Evolutionary conservation across 53 echinoderm and acorn worm species (phyloP), one percentile per base, ranked within the genome.

Genomic region (Patiria pectinifera): DNA sequence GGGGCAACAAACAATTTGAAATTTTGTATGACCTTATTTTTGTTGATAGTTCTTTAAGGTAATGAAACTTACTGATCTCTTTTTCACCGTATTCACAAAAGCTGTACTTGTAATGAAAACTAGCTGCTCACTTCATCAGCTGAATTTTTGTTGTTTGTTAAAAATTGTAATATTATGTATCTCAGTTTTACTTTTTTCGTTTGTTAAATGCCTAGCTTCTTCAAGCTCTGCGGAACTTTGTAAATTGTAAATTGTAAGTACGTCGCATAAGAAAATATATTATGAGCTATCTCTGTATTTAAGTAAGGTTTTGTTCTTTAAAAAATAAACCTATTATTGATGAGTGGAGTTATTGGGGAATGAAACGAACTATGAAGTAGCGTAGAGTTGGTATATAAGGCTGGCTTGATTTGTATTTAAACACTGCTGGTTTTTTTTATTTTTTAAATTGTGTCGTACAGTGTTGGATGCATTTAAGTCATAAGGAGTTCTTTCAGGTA

Each of bases 201-300:
- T 59, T n/a, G 58, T 70, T 23, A 49, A 60, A 66, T 72, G 78
- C 59, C 45, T 80, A 13, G 78, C 78, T 78, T 45, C 82, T 22
- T 53, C n/a, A 22, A 35, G 81, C 53, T 53, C 53, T 22, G 21
- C 12, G 63, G 47, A 43, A 81, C 80, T 35, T 22, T 90, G 90
- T 90, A 90, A 90, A 90, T 90, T 90, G 90, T 90, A 90, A 90
- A 90, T 90, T 90, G 90, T 90, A 90, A 90, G 80, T 90, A 90
- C 80, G 80, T 80, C 90, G 63, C 90, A 90, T 81, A 43, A 66
- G 90, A 90, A 84, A 90, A 90, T 90, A 69, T 90, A 90, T 90
- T 90, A 90, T 90, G 90, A 90, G 69, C 90, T 90, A 81, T 87
- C 87, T 87, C 87, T 90, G 80, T 90, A 90, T 80, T 80, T 80